phyloP scores from a whole-genome alignment of 2,113 vertebrate genomes.

The Pomatorhinus ruficollis region DNA sequence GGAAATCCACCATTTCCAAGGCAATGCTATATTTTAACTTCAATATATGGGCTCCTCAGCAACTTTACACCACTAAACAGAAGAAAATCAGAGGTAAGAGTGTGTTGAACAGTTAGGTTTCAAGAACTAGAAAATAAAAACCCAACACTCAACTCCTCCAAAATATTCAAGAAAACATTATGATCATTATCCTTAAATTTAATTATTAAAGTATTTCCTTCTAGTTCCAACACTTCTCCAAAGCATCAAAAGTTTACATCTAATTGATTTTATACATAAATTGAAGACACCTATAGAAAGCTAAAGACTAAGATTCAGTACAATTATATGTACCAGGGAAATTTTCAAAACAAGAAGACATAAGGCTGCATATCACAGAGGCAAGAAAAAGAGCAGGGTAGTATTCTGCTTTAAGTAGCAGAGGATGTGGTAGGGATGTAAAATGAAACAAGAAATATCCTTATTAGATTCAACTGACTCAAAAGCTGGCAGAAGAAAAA shows the following conservation, averaged over 20 bases:
- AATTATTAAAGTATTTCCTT: neutral
- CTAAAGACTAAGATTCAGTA: neutral
- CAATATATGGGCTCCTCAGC: neutral
- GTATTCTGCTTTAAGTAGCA: neutral
- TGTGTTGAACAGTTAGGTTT: neutral
- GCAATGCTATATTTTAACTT: neutral
- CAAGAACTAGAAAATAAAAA: neutral
- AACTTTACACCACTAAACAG: neutral
- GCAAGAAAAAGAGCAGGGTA: neutral
- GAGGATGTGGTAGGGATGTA: neutral
- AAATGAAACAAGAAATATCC: neutral
- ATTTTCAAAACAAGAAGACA: neutral
- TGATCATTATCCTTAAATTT: neutral
- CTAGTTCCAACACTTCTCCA: neutral
- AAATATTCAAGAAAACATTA: neutral
- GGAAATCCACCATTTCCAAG: neutral
- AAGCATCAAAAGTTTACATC: neutral
- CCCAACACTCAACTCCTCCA: neutral
- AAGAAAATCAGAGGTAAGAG: neutral
- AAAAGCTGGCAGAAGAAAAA: neutral
- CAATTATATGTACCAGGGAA: neutral
- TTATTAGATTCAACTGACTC: neutral
- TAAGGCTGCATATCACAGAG: neutral
- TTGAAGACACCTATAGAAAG: neutral
- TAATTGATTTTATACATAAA: neutral